Evolutionary conservation across 2,797 vertebrate species (phyloP).

Genomic region (Ciconia nigra): DNA sequence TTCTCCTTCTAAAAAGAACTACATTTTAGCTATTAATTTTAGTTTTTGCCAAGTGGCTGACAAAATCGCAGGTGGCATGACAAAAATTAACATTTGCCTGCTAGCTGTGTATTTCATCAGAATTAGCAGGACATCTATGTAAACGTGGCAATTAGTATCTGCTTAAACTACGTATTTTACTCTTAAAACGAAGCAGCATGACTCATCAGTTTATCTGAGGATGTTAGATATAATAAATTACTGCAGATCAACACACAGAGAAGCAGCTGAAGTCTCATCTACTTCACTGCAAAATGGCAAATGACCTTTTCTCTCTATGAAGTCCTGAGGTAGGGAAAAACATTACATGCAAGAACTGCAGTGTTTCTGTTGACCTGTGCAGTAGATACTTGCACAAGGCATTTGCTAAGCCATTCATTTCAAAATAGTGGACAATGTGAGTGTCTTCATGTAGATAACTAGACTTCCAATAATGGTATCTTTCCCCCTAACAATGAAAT

Average conservation of each 20-base stretch:
- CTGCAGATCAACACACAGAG: not conserved
- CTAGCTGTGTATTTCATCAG: not conserved
- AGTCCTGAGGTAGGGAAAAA: not conserved
- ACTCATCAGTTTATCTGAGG: not conserved
- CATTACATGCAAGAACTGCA: not conserved
- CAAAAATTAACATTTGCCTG: not conserved
- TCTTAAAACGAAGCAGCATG: not conserved
- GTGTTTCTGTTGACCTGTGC: not conserved
- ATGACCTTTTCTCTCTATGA: not conserved
- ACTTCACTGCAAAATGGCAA: not conserved
- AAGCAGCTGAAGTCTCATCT: not conserved
- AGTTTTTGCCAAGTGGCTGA: not conserved
- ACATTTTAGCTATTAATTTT: not conserved
- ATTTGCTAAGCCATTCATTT: not conserved
- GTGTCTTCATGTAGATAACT: not conserved
- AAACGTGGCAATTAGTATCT: not conserved
- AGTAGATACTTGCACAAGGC: not conserved
- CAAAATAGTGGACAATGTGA: not conserved
- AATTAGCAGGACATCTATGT: not conserved
- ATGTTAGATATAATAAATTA: not conserved
- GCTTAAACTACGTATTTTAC: not conserved
- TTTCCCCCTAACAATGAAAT: not conserved
- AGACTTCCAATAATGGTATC: not conserved
- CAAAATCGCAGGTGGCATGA: not conserved
- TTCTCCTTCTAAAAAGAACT: not conserved